Conservation (phyloP, 92 coral and sea anemone species). For the Hydrozoanthus gracilis region DNA sequence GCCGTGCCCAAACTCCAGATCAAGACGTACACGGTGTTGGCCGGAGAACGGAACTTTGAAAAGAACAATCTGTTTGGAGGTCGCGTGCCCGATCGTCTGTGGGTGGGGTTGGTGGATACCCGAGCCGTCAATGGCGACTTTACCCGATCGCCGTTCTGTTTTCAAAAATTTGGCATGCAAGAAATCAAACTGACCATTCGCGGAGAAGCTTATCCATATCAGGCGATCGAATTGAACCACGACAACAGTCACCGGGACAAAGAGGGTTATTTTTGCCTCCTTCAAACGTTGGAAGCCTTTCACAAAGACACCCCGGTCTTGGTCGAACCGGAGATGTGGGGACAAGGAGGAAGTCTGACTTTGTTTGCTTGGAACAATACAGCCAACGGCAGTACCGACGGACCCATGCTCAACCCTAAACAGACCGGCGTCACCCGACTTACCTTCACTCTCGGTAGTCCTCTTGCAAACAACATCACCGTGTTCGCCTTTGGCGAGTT, state of each 20-base stretch:
- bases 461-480: neutral
- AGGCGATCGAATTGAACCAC: conserved; percentile 8
- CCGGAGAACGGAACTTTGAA: too few relatives aligned
- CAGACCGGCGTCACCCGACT: too few relatives aligned
- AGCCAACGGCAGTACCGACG: too few relatives aligned
- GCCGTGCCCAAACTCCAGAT: conserved; percentile 6
- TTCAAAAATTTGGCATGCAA: neutral
- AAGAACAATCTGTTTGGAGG: neutral
- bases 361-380: too few relatives aligned
- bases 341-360: too few relatives aligned
- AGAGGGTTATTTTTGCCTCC: neutral
- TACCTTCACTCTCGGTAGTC: neutral
- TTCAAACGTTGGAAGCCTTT: too few relatives aligned
- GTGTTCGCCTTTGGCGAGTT: neutral
- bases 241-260: conserved; percentile 3
- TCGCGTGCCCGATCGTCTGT: conserved; percentile 12
- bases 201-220: neutral
- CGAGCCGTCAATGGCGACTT: too few relatives aligned
- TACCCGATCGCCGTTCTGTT: neutral
- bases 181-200: too few relatives aligned
- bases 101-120: conserved; percentile 10
- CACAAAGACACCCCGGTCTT: too few relatives aligned
- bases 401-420: too few relatives aligned
- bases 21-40: neutral
- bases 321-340: too few relatives aligned